Base-by-base conservation (phyloP, 2,888 invertebrate genomes). In the Tortricodes alternella region DNA sequence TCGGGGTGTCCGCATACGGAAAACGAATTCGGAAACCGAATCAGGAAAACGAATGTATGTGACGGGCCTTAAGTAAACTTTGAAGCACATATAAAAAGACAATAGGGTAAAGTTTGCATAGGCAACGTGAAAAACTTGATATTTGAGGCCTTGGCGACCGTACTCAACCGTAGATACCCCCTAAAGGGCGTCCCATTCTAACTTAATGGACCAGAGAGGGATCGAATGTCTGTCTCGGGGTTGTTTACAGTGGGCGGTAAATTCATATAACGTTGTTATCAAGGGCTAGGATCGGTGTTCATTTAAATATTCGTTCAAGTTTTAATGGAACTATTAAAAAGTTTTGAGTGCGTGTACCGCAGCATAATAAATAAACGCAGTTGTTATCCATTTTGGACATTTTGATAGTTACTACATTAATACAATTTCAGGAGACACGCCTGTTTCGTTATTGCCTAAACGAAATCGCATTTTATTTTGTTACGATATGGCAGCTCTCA, bases 221-320 rank as follows among this genome's bases (percentile, higher is more conserved):
- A 43, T 43, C 34, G 41, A 23, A 34, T 21, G 16, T 38, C 27
- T 3, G 27, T 46, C 24, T 46, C 24, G 34, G 24, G 24, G 32
- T 23, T 24, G 24, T 41, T 23, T 41, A 41, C 15, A 16, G 43
- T 23, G 13, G 43, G 27, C 11, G 18, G 44, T 44, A 44, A 44
- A 44, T 44, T 44, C 11, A 15, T 29, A 29, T 44, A 29, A 29
- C 18, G 44, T 29, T 21, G 21, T 38, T 56, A 56, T 56, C 56
- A 13, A 15, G 11, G 24, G 15, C n/a, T 21, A 32, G 37, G 29
- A 56, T 56, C 56, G 50, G 56, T 56, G 56, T 56, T 50, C 56
- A 44, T 44, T 56, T 56, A 38, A 56, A 44, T 50, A 43, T 38
- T 48, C 35, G 44, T 35, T 41, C 16, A 56, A 56, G 44, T 50